Conservation (phyloP, 2,113 vertebrate species). For the Stegastes partitus region DNA sequence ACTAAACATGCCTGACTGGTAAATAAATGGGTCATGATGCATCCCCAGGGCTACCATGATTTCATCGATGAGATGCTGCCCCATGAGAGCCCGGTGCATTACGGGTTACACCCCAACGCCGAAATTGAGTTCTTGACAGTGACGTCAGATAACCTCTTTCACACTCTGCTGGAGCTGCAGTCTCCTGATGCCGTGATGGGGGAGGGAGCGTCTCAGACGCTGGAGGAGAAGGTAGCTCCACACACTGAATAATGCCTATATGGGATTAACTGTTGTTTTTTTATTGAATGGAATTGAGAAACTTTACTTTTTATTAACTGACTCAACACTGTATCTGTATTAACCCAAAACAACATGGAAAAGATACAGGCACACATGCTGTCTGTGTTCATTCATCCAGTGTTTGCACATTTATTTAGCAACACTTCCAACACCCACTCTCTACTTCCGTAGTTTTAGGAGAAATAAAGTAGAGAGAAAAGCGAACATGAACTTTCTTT, state of each 20-base stretch:
- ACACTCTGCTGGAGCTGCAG: slow-evolving; percentile 88
- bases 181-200: slow-evolving; percentile 82
- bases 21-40: neutral
- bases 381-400: neutral
- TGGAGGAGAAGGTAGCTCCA: slow-evolving; percentile 86
- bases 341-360: neutral
- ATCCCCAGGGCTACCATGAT: slow-evolving; percentile 82
- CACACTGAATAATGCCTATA: neutral
- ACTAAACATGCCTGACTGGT: neutral
- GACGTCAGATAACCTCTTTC: slow-evolving; percentile 86
- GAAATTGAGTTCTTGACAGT: slow-evolving; percentile 87
- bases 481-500: neutral
- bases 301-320: neutral
- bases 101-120: slow-evolving; percentile 83
- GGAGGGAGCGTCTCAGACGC: slow-evolving; percentile 83
- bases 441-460: neutral
- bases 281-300: neutral
- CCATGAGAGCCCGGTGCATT: slow-evolving; percentile 81
- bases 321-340: neutral
- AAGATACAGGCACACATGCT: neutral
- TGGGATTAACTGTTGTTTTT: too few relatives aligned
- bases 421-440: neutral
- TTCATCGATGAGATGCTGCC: slow-evolving; percentile 85
- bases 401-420: neutral
- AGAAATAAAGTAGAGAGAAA: slow-evolving; percentile 9